Percentiles rank a stretch among this genome's conserved stretches.
These are phyloP conservation scores for Ditula angustiorana DNA, from an alignment of 2,888 invertebrate genomes.

Conservation along the genomic window DNA sequence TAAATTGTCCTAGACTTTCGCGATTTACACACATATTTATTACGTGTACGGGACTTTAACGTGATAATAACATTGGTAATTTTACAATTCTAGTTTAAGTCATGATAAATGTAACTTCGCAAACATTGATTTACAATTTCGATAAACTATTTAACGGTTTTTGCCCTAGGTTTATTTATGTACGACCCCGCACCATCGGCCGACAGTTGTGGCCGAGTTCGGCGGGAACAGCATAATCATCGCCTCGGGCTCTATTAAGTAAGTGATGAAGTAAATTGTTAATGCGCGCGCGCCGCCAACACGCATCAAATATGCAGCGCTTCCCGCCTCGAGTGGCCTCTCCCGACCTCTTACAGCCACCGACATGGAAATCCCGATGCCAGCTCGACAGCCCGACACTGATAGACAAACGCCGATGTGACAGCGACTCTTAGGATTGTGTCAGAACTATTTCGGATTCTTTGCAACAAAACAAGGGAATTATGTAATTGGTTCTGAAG, in stretches of 20 bases:
- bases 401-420: constrained; percentile 46
- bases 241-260: constrained; percentile 65
- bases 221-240: constrained; percentile 52
- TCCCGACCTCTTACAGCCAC: constrained; percentile 48
- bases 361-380: constrained; percentile 59
- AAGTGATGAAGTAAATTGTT: constrained; percentile 67
- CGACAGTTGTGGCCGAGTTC: constrained; percentile 40
- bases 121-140: too few species aligned
- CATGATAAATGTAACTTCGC: too few species aligned
- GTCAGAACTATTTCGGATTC: constrained; percentile 48
- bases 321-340: constrained; percentile 58
- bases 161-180: too few species aligned
- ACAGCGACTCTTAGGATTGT: constrained; percentile 42
- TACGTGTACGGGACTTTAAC: too few species aligned
- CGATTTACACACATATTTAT: too few species aligned
- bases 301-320: constrained; percentile 77
- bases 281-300: constrained; percentile 62
- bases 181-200: too few species aligned
- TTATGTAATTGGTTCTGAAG: constrained; percentile 29
- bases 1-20: too few species aligned
- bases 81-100: too few species aligned
- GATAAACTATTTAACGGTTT: not conserved
- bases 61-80: too few species aligned
- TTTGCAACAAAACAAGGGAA: constrained; percentile 35
- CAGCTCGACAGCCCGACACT: constrained; percentile 54